Evolutionary conservation across 2,888 invertebrate species (phyloP).

Genomic region (Pristionchus maxplancki): DNA sequence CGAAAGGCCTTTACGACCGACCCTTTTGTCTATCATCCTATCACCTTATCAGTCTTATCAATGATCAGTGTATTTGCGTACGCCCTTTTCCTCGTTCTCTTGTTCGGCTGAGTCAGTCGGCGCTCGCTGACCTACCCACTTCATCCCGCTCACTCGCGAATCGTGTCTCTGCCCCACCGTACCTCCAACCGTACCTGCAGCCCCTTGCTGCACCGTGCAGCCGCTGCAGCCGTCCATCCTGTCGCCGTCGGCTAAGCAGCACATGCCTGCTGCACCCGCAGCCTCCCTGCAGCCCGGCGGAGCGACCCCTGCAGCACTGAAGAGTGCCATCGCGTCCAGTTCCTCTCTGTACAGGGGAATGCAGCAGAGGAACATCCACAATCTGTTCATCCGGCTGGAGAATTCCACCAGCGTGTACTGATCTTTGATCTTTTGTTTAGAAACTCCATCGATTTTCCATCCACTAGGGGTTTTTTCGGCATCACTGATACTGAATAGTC

Average conservation of each 20-base stretch:
- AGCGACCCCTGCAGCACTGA: neutral
- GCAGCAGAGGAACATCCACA: constrained; percentile 52
- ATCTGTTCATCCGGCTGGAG: constrained; percentile 51
- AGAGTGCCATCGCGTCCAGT: neutral
- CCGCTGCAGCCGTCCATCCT: neutral
- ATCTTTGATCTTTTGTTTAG: neutral
- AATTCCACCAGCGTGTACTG: constrained; percentile 42
- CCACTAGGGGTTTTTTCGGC: neutral
- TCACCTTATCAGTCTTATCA: constrained; percentile 16
- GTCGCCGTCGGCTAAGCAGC: constrained; percentile 20
- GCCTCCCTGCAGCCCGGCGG: neutral
- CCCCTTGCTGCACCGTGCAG: neutral
- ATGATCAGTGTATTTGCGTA: neutral
- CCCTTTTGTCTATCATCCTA: neutral
- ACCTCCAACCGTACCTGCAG: neutral
- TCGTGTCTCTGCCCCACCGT: neutral
- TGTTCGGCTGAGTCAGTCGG: neutral
- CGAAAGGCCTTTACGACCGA: neutral
- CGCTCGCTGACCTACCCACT: neutral
- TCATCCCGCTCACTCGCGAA: neutral
- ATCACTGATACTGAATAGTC: too few species aligned
- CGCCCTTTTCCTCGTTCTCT: neutral
- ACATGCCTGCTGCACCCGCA: neutral
- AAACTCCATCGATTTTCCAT: constrained; percentile 26
- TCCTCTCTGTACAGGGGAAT: constrained; percentile 33